Conservation (phyloP, 2,113 vertebrate species). For the Ceratotherium simum region DNA sequence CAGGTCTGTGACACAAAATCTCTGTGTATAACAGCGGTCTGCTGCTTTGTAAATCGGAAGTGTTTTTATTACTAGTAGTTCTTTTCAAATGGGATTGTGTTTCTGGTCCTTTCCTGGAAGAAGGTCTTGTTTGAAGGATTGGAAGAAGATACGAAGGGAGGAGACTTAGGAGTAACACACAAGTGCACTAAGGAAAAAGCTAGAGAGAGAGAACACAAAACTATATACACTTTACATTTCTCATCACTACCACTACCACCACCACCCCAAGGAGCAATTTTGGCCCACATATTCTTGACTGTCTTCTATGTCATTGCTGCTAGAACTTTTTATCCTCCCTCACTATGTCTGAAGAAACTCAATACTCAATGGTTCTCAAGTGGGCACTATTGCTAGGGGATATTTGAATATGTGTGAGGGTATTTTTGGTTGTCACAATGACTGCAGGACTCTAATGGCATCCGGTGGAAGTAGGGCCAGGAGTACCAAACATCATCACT, state of each 20-base stretch:
- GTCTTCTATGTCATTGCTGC: neutral
- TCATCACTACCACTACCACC: accelerated
- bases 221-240: accelerated
- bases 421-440: neutral
- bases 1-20: neutral
- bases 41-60: neutral
- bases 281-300: neutral
- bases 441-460: neutral
- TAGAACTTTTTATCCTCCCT: neutral
- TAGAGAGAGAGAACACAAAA: neutral
- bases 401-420: neutral
- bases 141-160: neutral
- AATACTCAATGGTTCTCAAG: neutral
- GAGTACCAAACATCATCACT: accelerated
- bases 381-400: accelerated
- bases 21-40: accelerated
- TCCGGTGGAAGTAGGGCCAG: neutral
- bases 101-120: neutral
- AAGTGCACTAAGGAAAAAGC: neutral
- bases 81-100: neutral
- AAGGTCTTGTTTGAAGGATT: neutral
- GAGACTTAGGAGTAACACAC: neutral
- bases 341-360: neutral
- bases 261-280: neutral
- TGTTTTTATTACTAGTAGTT: neutral